These are phyloP conservation scores for Haliclystus octoradiatus DNA, from an alignment of 30 jellyfish, hydroid and myxozoan genomes.

Conservation along the genomic window DNA sequence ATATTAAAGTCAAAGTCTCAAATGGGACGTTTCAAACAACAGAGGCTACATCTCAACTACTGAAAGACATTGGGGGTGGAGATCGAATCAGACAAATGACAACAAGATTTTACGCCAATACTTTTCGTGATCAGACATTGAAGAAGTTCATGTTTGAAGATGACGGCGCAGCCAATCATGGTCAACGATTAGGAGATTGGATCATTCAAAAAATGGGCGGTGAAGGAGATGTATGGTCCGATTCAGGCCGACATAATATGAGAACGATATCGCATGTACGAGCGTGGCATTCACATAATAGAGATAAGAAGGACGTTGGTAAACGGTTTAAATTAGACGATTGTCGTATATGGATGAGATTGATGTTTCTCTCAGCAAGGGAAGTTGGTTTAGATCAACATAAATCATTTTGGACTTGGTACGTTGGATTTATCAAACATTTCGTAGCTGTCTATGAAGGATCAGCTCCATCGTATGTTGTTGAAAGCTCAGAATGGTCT, in stretches of 20 bases:
- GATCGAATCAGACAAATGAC: background rate
- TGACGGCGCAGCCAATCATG: background rate
- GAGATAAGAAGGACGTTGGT: background rate
- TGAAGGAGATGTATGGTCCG: background rate
- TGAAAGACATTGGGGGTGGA: slow-evolving; percentile 3
- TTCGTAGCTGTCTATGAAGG: background rate
- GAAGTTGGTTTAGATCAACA: background rate
- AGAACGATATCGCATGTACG: background rate
- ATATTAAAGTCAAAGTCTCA: too few relatives aligned
- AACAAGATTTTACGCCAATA: background rate
- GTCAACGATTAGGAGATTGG: slow-evolving; percentile 1
- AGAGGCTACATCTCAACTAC: too few relatives aligned
- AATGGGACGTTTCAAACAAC: too few relatives aligned
- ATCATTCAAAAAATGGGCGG: background rate
- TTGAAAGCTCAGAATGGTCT: background rate
- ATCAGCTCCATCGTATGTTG: background rate
- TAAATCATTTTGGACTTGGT: background rate
- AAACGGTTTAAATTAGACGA: slow-evolving; percentile 1
- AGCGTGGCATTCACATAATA: background rate
- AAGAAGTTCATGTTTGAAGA: background rate
- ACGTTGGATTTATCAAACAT: background rate
- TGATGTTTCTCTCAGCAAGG: background rate
- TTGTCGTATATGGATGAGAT: slow-evolving; percentile 2
- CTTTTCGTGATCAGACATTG: background rate
- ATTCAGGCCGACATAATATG: background rate